phyloP scores from a whole-genome alignment of 2,113 vertebrate species.

The Rhinoptilus africanus region DNA sequence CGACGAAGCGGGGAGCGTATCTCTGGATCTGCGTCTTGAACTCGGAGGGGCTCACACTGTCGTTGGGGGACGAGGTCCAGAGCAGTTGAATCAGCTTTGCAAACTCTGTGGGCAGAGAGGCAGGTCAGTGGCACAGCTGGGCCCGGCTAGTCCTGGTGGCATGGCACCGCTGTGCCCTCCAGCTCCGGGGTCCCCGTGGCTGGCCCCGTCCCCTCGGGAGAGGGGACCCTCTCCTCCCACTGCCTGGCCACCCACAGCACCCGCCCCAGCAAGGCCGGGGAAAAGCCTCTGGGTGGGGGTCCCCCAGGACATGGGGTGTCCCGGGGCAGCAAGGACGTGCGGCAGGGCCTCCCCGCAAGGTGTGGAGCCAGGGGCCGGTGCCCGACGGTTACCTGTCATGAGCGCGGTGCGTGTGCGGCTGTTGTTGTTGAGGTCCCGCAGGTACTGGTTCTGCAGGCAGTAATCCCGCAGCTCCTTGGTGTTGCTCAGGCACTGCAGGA shows the following conservation, averaged over 20 bases:
- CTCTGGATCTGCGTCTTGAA: constrained; percentile 95
- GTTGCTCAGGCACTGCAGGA: constrained; percentile 96
- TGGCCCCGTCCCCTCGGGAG: not conserved
- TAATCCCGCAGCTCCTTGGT: constrained; percentile 92
- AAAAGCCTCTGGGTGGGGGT: not conserved
- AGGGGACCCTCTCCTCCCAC: not conserved
- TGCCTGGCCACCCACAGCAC: not conserved
- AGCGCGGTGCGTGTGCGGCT: constrained; percentile 80
- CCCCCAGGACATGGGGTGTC: accelerated
- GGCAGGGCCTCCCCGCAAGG: not conserved
- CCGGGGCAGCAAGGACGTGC: not conserved
- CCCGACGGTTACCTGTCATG: constrained; percentile 80
- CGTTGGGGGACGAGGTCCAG: constrained; percentile 87
- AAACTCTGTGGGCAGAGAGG: constrained; percentile 77
- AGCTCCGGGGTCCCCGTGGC: accelerated
- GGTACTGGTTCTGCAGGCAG: constrained; percentile 86
- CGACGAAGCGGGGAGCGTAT: constrained; percentile 90
- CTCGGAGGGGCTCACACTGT: constrained; percentile 89
- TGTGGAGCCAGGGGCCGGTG: accelerated
- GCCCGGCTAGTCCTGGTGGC: not conserved
- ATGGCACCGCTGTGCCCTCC: not conserved
- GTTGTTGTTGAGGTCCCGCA: constrained; percentile 84
- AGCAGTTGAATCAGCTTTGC: constrained; percentile 90
- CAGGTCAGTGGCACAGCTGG: not conserved
- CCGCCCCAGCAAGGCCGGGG: not conserved